phyloP scores from a whole-genome alignment of 2,113 vertebrate species.

The Nothoprocta perdicaria region DNA sequence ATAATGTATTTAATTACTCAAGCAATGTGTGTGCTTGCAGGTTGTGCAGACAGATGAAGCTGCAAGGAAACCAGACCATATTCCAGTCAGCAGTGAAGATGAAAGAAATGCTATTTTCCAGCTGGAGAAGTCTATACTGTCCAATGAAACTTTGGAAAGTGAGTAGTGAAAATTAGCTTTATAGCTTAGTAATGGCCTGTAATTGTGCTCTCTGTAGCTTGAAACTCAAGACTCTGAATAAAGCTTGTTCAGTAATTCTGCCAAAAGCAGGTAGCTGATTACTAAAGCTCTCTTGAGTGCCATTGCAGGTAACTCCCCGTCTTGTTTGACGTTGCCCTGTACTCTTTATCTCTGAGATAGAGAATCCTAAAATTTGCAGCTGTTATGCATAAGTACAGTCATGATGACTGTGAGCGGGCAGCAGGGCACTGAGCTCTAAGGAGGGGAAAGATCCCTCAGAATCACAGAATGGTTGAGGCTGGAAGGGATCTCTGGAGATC shows the following conservation, averaged over 20 bases:
- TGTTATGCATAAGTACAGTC: background rate
- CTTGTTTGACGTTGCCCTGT: background rate
- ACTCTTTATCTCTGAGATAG: background rate
- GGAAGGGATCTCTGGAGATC: too few relatives aligned
- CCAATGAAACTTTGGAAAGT: slow-evolving; percentile 84
- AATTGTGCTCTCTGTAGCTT: background rate
- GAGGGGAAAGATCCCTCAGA: background rate
- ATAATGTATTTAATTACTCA: background rate
- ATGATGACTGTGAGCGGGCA: background rate
- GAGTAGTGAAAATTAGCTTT: slow-evolving; percentile 51
- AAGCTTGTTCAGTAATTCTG: background rate
- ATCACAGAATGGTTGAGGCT: too few relatives aligned
- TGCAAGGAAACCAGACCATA: slow-evolving; percentile 89
- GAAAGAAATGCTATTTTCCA: slow-evolving; percentile 90
- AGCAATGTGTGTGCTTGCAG: slow-evolving; percentile 68
- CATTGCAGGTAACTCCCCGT: background rate
- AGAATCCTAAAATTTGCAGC: too few relatives aligned
- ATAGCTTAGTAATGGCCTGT: background rate
- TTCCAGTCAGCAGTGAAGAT: slow-evolving; percentile 91
- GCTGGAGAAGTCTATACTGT: slow-evolving; percentile 84
- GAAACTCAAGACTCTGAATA: background rate
- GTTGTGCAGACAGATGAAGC: slow-evolving; percentile 94
- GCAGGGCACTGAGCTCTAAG: background rate
- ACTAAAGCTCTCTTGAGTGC: background rate
- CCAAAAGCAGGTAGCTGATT: background rate